Conservation (phyloP, 2,797 vertebrate species). For the Lagorchestes hirsutus region DNA sequence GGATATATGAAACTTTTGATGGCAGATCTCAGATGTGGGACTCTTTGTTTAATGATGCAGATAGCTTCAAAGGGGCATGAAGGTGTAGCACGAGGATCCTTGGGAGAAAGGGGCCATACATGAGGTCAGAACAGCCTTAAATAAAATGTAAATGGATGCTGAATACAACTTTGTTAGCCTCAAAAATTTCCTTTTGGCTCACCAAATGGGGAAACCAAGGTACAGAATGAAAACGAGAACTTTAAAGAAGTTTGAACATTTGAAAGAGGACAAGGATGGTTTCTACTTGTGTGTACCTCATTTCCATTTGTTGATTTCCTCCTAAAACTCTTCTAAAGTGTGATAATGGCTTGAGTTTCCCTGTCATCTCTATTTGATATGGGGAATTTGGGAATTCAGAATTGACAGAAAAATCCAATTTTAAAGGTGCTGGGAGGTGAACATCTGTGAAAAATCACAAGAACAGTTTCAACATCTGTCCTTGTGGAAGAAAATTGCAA, state of each 20-base stretch:
- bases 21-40: not conserved
- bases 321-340: conserved; percentile 27
- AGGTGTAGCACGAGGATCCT: not conserved
- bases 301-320: not conserved
- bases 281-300: not conserved
- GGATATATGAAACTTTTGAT: not conserved
- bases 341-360: conserved; percentile 50
- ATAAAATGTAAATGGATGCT: not conserved
- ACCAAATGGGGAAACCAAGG: conserved; percentile 41
- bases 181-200: not conserved
- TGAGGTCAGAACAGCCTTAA: not conserved
- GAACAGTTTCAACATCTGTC: conserved; percentile 80
- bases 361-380: conserved; percentile 60
- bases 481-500: conserved; percentile 68
- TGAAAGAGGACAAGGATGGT: not conserved
- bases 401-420: conserved; percentile 61
- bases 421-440: conserved; percentile 74
- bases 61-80: not conserved
- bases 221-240: not conserved
- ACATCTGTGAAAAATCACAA: conserved; percentile 82
- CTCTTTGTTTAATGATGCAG: not conserved
- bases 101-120: not conserved
- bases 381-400: conserved; percentile 69
- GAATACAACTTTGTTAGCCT: not conserved
- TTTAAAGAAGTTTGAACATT: not conserved